Conservation (phyloP, 2,888 invertebrate species). For the Troides oblongomaculatus region DNA sequence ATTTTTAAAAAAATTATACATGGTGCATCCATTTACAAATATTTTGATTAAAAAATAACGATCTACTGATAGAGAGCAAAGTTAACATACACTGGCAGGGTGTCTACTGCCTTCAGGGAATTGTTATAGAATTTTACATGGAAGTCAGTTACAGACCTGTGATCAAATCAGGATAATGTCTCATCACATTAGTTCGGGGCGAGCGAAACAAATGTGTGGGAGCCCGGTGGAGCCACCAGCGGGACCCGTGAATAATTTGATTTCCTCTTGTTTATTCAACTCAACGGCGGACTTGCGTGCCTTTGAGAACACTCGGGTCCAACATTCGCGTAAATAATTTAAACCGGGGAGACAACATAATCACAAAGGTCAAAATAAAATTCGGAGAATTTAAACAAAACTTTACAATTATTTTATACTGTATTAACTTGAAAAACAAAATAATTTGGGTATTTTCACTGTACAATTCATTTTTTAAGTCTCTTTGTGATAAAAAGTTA, state of each 20-base stretch:
- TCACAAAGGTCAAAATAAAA: not conserved
- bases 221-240: not conserved
- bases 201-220: constrained; percentile 5
- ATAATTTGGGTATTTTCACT: too few species aligned
- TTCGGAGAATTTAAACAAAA: not conserved
- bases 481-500: too few species aligned
- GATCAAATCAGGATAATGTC: constrained; percentile 3
- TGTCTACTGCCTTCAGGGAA: not conserved
- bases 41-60: too few species aligned
- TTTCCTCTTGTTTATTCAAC: constrained; percentile 24
- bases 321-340: constrained; percentile 11
- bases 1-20: too few species aligned
- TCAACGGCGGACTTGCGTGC: constrained; percentile 8
- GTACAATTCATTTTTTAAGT: too few species aligned
- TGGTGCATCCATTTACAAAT: too few species aligned
- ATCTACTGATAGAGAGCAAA: not conserved
- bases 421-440: too few species aligned
- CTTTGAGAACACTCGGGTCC: not conserved
- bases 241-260: constrained; percentile 17
- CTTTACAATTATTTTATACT: too few species aligned
- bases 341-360: not conserved
- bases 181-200: constrained; percentile 4
- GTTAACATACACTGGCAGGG: not conserved
- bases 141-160: not conserved
- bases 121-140: not conserved